Evolutionary conservation across 2,888 invertebrate species (phyloP).

Genomic region (Pollenia angustigena): DNA sequence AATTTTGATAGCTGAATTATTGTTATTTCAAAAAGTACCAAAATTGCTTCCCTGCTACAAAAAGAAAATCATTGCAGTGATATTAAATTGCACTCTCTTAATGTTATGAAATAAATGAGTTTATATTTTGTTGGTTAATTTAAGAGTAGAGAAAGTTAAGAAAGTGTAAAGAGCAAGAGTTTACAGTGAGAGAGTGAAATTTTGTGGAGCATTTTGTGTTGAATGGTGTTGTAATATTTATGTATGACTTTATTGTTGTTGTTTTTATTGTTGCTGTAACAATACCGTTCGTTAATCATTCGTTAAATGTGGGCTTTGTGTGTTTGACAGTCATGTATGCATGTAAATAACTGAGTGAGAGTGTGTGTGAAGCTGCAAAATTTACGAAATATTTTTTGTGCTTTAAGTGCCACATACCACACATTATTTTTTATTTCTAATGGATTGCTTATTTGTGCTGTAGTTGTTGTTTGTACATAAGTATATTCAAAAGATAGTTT

Average conservation of each 20-base stretch:
- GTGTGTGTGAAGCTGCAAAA: constrained; percentile 10
- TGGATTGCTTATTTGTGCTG: constrained; percentile 21
- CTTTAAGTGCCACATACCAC: constrained; percentile 51
- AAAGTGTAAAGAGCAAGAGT: neutral
- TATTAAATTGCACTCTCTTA: constrained; percentile 1
- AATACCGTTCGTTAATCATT: constrained; percentile 62
- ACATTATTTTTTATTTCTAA: constrained; percentile 27
- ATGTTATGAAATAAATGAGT: neutral
- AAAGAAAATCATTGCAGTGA: neutral
- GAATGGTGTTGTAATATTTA: constrained; percentile 43
- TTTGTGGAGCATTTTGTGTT: constrained; percentile 36
- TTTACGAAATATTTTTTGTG: constrained; percentile 22
- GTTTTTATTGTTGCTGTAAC: constrained; percentile 35
- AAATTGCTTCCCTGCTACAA: too few species aligned
- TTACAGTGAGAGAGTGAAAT: constrained; percentile 35
- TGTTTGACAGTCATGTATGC: neutral
- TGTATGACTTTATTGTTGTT: neutral
- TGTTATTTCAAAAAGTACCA: too few species aligned
- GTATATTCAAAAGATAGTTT: constrained; percentile 18
- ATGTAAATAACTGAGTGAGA: neutral
- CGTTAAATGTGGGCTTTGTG: constrained; percentile 39
- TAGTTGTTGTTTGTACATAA: constrained; percentile 14
- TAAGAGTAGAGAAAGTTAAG: constrained; percentile 51
- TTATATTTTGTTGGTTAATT: neutral
- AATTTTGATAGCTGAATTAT: too few species aligned